Percentiles rank a stretch among this genome's conserved stretches.
phyloP scores from a whole-genome alignment of 2,797 vertebrate species.

The Sardinella longiceps region DNA sequence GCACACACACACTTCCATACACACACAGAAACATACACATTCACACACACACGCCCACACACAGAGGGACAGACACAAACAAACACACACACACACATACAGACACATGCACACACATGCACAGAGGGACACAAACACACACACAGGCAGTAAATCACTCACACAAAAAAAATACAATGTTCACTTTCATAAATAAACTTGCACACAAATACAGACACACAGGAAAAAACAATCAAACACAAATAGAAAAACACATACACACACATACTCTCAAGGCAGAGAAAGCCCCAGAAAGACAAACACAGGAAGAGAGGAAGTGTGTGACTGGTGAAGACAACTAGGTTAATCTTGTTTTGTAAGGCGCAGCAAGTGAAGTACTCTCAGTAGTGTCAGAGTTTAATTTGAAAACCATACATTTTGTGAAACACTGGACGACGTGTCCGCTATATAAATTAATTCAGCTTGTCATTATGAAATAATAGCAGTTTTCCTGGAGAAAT shows the following conservation, averaged over 20 bases:
- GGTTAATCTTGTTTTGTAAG: not conserved
- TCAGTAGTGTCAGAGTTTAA: not conserved
- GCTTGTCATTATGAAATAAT: constrained; percentile 10
- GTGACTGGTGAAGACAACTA: not conserved
- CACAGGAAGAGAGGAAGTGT: not conserved
- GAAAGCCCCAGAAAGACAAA: not conserved
- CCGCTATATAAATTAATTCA: not conserved
- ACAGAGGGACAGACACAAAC: not conserved
- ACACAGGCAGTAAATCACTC: not conserved
- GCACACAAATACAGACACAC: not conserved
- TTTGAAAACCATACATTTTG: not conserved
- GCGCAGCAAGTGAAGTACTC: not conserved
- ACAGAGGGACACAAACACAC: not conserved
- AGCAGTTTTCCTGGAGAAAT: constrained; percentile 2
- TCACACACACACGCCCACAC: not conserved
- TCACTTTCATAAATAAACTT: not conserved
- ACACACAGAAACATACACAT: not conserved
- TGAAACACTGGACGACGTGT: not conserved
- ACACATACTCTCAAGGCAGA: not conserved
- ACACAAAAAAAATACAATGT: not conserved
- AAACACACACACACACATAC: not conserved
- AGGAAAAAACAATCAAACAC: constrained; percentile 13
- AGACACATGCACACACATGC: not conserved
- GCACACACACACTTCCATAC: not conserved
- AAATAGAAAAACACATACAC: not conserved